A percentile compares a stretch with the other conserved stretches of the same genome.
phyloP scores from a whole-genome alignment of 2,888 invertebrate genomes.

The Phrixothrix hirtus region DNA sequence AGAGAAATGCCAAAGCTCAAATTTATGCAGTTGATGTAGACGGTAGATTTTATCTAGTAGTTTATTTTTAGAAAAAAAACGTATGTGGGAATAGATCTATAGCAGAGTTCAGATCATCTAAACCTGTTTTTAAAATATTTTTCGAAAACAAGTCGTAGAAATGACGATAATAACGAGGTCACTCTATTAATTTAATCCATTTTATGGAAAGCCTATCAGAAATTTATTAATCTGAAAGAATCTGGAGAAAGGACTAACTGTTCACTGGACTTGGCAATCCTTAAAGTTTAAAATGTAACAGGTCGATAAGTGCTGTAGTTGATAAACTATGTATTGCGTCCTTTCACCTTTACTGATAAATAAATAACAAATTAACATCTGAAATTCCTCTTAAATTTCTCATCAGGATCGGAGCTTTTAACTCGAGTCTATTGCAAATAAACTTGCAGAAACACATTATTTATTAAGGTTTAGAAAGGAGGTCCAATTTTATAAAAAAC shows the following conservation, averaged over 20 bases:
- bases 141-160: conserved; percentile 18
- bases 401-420: too few species aligned
- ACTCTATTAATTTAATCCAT: conserved; percentile 6
- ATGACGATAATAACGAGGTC: conserved; percentile 24
- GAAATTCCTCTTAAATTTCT: too few species aligned
- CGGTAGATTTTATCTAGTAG: conserved; percentile 19
- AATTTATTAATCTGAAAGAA: not conserved
- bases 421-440: too few species aligned
- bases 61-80: conserved; percentile 20
- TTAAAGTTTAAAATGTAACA: conserved; percentile 11
- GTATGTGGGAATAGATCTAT: conserved; percentile 25
- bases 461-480: too few species aligned
- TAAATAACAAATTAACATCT: not conserved
- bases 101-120: conserved; percentile 25
- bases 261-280: conserved; percentile 7
- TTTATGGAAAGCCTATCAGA: conserved; percentile 6
- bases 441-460: too few species aligned
- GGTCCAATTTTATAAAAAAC: too few species aligned
- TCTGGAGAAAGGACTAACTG: conserved; percentile 7
- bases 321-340: not conserved
- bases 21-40: conserved; percentile 23
- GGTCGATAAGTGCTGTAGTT: conserved; percentile 7
- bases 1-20: conserved; percentile 10
- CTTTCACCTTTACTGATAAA: not conserved
- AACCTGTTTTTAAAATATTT: conserved; percentile 22